phyloP scores from a whole-genome alignment of 2,113 vertebrate species.

The Dermatemys mawii region DNA sequence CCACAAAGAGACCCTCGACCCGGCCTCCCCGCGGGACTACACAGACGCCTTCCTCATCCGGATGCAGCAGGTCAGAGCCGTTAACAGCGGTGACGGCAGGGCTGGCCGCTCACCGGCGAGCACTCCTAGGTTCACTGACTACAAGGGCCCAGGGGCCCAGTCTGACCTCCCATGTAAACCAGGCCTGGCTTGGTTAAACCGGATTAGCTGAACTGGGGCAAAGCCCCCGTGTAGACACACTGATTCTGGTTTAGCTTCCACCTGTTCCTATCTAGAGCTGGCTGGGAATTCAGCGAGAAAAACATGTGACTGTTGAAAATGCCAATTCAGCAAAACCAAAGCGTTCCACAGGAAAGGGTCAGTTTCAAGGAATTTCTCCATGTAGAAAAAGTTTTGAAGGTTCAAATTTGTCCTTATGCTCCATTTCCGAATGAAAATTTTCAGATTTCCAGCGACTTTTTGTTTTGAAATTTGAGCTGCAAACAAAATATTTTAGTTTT shows the following conservation, averaged over 20 bases:
- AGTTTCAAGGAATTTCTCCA: background rate
- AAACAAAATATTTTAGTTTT: background rate
- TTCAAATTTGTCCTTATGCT: background rate
- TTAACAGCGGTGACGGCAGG: background rate
- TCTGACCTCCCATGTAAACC: background rate
- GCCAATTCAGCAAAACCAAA: background rate
- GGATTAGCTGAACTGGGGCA: background rate
- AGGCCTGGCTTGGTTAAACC: background rate
- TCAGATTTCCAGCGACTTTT: background rate
- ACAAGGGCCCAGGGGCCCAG: background rate
- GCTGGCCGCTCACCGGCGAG: no score
- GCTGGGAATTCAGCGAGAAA: background rate
- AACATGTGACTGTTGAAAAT: background rate
- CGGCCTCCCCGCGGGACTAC: slow-evolving; percentile 44
- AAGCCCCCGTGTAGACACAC: background rate
- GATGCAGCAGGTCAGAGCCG: slow-evolving; percentile 49
- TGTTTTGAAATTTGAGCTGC: background rate
- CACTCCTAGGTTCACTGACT: background rate
- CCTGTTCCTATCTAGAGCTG: background rate
- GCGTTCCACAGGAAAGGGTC: background rate
- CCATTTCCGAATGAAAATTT: background rate
- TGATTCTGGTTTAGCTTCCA: background rate
- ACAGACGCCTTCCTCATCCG: slow-evolving; percentile 70
- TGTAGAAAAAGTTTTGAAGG: background rate
- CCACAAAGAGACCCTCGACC: slow-evolving; percentile 40